A percentile compares a stretch with the other conserved stretches of the same genome.
Evolutionary conservation across 2,113 vertebrate genomes (phyloP).

Genomic region (Pycnonotus jocosus): DNA sequence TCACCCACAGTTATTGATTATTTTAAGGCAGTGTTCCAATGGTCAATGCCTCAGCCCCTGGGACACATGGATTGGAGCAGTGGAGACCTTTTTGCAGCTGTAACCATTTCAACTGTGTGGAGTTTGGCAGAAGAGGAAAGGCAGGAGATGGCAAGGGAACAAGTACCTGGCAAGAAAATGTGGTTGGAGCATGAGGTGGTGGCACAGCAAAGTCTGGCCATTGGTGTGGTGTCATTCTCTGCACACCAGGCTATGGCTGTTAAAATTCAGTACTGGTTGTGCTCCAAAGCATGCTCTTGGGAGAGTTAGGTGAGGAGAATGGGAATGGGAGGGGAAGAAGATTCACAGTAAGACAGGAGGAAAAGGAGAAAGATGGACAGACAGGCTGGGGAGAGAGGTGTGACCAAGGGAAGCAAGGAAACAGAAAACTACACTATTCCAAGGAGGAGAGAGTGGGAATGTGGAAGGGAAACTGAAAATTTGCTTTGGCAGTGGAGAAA

Average conservation of each 20-base stretch:
- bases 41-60: slow-evolving; percentile 5
- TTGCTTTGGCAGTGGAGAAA: neutral
- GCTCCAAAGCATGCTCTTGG: neutral
- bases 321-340: neutral
- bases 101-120: neutral
- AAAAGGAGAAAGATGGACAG: neutral
- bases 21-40: slow-evolving; percentile 51
- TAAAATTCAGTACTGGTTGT: neutral
- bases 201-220: neutral
- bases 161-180: neutral
- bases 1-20: neutral
- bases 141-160: neutral
- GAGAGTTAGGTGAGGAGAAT: neutral
- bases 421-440: neutral
- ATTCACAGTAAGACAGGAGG: neutral
- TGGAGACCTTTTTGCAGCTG: neutral
- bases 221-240: neutral
- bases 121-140: neutral
- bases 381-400: neutral
- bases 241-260: neutral
- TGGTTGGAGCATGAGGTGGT: neutral
- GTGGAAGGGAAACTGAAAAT: neutral
- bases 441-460: neutral
- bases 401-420: neutral
- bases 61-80: neutral